Percentiles rank a stretch among this genome's conserved stretches.
These are phyloP conservation scores for Ascaphus truei DNA, from an alignment of 2,113 vertebrate species.

Conservation along the genomic window DNA sequence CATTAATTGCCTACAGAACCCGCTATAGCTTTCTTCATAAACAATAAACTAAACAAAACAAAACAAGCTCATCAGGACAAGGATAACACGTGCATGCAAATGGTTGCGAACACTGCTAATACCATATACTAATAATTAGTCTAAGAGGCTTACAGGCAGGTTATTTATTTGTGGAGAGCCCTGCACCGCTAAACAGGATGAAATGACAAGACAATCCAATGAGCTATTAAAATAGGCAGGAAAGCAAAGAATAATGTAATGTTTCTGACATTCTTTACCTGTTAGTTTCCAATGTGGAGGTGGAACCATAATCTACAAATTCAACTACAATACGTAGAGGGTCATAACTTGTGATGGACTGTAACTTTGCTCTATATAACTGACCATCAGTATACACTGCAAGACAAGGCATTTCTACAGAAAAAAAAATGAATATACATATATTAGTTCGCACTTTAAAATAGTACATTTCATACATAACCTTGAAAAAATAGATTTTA, in stretches of 20 bases:
- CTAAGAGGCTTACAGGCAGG: too few relatives aligned
- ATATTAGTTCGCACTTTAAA: not conserved
- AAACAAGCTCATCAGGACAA: too few relatives aligned
- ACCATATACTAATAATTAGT: too few relatives aligned
- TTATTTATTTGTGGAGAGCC: too few relatives aligned
- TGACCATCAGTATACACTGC: constrained; percentile 80
- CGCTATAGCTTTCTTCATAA: too few relatives aligned
- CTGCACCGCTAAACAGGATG: too few relatives aligned
- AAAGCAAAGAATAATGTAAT: not conserved
- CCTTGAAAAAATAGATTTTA: not conserved
- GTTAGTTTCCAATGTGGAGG: constrained; percentile 63
- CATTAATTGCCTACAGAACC: too few relatives aligned
- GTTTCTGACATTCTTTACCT: constrained; percentile 58
- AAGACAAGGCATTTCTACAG: constrained; percentile 80
- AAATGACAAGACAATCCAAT: too few relatives aligned
- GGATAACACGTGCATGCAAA: too few relatives aligned
- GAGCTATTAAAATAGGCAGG: too few relatives aligned
- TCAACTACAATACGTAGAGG: constrained; percentile 73
- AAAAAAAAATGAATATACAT: not conserved
- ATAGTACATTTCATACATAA: not conserved
- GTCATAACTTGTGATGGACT: constrained; percentile 61
- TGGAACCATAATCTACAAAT: constrained; percentile 88
- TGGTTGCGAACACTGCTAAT: too few relatives aligned
- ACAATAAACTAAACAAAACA: too few relatives aligned
- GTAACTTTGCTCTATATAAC: constrained; percentile 80